Evolutionary conservation across 2,888 invertebrate genomes (phyloP), one percentile per base, ranked within the genome.

Genomic region (Eretmocerus hayati): DNA sequence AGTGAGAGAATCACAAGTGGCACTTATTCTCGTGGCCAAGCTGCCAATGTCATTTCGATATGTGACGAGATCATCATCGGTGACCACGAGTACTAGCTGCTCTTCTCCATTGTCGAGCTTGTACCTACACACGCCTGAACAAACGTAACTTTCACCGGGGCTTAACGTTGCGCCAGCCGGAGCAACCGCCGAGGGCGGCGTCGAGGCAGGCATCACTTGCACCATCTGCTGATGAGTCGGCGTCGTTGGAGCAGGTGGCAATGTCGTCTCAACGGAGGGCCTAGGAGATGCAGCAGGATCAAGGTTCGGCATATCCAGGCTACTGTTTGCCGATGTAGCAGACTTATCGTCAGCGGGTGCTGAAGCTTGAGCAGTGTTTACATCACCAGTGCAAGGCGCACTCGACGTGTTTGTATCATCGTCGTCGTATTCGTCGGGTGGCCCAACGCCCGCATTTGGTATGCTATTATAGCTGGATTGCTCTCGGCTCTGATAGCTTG

Each of bases 351-450:
- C n/a, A n/a, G n/a, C n/a, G n/a, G n/a, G n/a, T n/a, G n/a, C n/a
- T n/a, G n/a, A n/a, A n/a, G n/a, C n/a, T n/a, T n/a, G n/a, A n/a
- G n/a, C n/a, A n/a, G n/a, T n/a, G n/a, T n/a, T n/a, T n/a, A 35
- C n/a, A n/a, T n/a, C n/a, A n/a, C n/a, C n/a, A 13, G 37, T 19
- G 3, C 23, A 15, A 8, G 35, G 9, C 4, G 42, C 15, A 3
- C 13, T 15, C 4, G 16, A 15, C 2, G 11, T 32, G 6, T 13
- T 26, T 13, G 21, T 20, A 4, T 52, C 52, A 4, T 50, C 49
- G 5, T 52, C 52, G 3, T 49, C 43, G 64, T 53, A 39, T 62
- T 62, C 26, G 64, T 62, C 3, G 78, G 77, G 16, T 76, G 66
- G 32, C 63, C 62, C 4, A 79, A 61, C 36, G 23, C 43, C 36